Percentiles rank a stretch among this genome's conserved stretches.
phyloP scores from a whole-genome alignment of 1,140 invertebrate species.

The Chymomyza costata region DNA sequence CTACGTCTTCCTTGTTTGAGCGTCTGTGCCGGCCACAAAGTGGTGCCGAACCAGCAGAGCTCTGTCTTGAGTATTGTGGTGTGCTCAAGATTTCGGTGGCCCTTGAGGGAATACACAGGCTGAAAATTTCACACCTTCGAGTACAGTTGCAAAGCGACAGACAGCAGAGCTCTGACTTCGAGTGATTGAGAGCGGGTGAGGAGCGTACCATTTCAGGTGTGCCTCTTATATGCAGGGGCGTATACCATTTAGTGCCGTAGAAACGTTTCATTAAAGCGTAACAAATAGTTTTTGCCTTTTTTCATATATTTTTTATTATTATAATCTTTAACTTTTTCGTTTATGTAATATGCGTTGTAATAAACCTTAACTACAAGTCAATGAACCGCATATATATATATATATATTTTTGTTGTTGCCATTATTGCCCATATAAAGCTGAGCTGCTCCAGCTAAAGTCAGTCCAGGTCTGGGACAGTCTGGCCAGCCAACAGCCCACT shows the following conservation, averaged over 20 bases:
- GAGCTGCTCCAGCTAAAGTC: too few relatives aligned
- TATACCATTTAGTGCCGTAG: constrained; percentile 33
- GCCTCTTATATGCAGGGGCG: too few relatives aligned
- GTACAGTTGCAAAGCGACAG: constrained; percentile 34
- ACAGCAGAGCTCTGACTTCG: too few relatives aligned
- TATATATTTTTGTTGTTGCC: too few relatives aligned
- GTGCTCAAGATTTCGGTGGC: constrained; percentile 5
- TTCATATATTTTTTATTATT: too few relatives aligned
- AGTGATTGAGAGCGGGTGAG: too few relatives aligned
- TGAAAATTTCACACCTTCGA: constrained; percentile 54
- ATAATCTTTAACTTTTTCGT: too few relatives aligned
- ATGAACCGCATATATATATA: constrained; percentile 27
- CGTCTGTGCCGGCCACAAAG: too few relatives aligned
- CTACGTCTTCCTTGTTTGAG: too few relatives aligned
- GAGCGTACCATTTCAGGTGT: constrained; percentile 10
- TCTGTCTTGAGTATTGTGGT: constrained; percentile 5
- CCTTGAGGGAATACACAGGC: constrained; percentile 54
- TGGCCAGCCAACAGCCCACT: constrained; percentile 14
- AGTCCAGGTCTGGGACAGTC: too few relatives aligned
- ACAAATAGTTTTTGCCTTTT: too few relatives aligned
- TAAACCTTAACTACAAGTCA: constrained; percentile 27
- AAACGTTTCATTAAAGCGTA: constrained; percentile 35
- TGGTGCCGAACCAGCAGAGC: background rate
- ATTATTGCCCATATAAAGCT: constrained; percentile 28
- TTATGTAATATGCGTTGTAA: constrained; percentile 43